These are phyloP conservation scores for Athalia cordata DNA, from an alignment of 2,888 invertebrate species.

Conservation along the genomic window DNA sequence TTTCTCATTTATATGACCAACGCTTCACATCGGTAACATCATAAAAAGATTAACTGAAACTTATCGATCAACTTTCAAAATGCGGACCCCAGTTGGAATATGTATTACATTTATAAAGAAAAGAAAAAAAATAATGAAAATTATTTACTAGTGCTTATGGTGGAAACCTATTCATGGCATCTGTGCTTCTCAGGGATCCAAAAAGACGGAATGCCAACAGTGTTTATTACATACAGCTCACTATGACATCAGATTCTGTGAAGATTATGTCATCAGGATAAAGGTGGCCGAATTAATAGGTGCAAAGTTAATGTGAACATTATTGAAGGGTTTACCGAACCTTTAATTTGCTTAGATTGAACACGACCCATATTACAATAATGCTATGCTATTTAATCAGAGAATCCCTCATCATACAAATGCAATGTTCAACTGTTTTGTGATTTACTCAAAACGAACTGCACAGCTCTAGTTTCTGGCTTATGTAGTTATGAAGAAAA, in stretches of 20 bases:
- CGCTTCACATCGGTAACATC: background rate
- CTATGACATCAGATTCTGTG: slow-evolving; percentile 2
- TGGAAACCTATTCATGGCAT: background rate
- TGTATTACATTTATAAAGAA: background rate
- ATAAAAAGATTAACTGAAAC: background rate
- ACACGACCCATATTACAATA: slow-evolving; percentile 37
- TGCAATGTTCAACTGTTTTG: background rate
- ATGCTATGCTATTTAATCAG: slow-evolving; percentile 12
- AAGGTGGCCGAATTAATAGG: slow-evolving; percentile 2
- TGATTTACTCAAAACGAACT: no score
- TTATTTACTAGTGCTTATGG: no score
- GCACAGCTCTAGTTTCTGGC: no score
- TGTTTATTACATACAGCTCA: background rate
- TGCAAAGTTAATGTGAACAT: slow-evolving; percentile 32
- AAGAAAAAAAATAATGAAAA: background rate
- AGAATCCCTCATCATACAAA: background rate
- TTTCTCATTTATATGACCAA: no score
- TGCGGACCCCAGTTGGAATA: background rate
- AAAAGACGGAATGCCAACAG: background rate
- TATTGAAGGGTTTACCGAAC: slow-evolving; percentile 19
- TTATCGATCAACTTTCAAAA: slow-evolving; percentile 7
- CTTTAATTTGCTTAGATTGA: slow-evolving; percentile 40
- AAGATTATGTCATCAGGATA: slow-evolving; percentile 20
- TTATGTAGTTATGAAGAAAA: no score
- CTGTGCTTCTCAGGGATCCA: background rate